Evolutionary conservation across 2,888 invertebrate genomes (phyloP), one percentile per base, ranked within the genome.

Genomic region (Trilocha varians): DNA sequence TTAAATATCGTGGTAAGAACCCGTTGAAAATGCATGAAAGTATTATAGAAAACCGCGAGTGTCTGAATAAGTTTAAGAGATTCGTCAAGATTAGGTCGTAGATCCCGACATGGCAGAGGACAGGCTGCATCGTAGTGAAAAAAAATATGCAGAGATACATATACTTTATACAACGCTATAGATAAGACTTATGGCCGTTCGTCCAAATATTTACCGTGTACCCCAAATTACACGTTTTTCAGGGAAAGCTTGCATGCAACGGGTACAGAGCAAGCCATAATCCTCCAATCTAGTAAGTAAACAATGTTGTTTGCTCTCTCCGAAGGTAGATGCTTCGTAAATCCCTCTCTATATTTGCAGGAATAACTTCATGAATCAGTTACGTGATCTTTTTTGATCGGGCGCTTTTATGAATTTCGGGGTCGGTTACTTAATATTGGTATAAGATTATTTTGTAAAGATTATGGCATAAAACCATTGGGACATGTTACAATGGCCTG

Each of bases 211-310:
- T 34, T 17, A 33, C 16, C 16, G 17, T 16, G 13, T 25, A 25
- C 25, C 25, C 25, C 25, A 25, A 25, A 25, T 25, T 25, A 25
- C 8, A 16, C 38, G 25, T 38, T 38, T 42, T 42, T 42, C 42
- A 35, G 18, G 38, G 42, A 42, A 42, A 38, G 34, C 35, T 11
- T 16, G 38, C 18, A 32, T 38, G 32, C 38, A 38, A 32, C 38
- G 38, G 32, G 38, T 38, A 40, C 44, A 37, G 37, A 39, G 37
- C 41, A 43, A 36, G 40, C 50, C 48, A 45, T 55, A 53, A 55
- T 55, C 52, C 49, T 43, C 48, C 55, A 53, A 55, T 55, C 53
- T 53, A 51, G 47, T 45, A 42, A 48, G 52, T 53, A 55, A 48
- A 55, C 55, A 55, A 47, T 43, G 46, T 39, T 55, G 53, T 55